Conservation (phyloP, 2,888 invertebrate genomes). For the Eupithecia insigniata region DNA sequence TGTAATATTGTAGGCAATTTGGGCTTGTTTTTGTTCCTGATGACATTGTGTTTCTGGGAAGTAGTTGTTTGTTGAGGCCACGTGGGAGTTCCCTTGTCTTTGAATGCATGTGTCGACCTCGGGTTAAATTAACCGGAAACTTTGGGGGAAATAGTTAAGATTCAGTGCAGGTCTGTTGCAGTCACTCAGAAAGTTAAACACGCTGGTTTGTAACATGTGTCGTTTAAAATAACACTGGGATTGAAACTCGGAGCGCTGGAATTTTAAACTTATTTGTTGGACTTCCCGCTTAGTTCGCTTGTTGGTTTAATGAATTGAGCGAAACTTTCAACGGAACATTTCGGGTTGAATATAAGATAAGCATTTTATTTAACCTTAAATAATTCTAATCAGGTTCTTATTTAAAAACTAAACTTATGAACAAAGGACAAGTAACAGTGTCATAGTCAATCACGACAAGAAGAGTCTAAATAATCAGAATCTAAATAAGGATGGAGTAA, state of each 20-base stretch:
- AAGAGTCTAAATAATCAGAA: too few relatives aligned
- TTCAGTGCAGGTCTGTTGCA: constrained; percentile 72
- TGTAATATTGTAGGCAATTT: constrained; percentile 65
- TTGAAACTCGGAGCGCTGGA: constrained; percentile 42
- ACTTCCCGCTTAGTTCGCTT: constrained; percentile 41
- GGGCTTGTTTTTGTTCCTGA: constrained; percentile 72
- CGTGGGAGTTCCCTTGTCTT: constrained; percentile 71
- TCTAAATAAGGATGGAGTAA: constrained; percentile 12
- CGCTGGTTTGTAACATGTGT: constrained; percentile 49
- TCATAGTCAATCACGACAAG: background rate
- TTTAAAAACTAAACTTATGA: background rate
- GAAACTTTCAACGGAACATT: constrained; percentile 27
- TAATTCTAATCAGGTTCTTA: background rate
- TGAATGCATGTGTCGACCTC: constrained; percentile 74
- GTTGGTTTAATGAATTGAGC: constrained; percentile 37
- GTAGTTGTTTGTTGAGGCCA: constrained; percentile 71
- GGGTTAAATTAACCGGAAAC: constrained; percentile 82
- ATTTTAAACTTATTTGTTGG: constrained; percentile 47
- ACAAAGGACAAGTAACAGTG: background rate
- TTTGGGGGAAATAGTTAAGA: constrained; percentile 77
- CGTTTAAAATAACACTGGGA: constrained; percentile 46
- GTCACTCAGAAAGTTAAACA: constrained; percentile 65
- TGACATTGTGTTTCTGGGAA: constrained; percentile 78
- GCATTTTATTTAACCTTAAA: background rate
- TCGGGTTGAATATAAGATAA: constrained; percentile 13